Percentiles rank a stretch among this genome's conserved stretches.
These are phyloP conservation scores for Heliconius charithonia DNA, from an alignment of 2,888 invertebrate genomes.

Conservation along the genomic window DNA sequence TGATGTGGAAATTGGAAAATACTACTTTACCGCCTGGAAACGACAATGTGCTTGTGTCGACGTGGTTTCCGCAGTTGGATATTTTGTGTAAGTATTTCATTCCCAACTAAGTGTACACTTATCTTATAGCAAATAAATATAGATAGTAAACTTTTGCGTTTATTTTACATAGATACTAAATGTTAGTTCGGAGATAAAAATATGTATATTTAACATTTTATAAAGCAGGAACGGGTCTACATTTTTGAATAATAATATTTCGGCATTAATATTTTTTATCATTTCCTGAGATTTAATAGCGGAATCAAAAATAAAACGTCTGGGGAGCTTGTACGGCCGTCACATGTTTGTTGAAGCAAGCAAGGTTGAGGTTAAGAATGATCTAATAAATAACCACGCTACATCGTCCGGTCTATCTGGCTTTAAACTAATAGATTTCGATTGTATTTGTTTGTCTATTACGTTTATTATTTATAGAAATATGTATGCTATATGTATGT, in stretches of 20 bases:
- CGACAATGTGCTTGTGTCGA: constrained; percentile 83
- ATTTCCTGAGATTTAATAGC: not conserved
- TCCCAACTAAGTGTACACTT: not conserved
- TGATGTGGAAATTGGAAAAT: constrained; percentile 90
- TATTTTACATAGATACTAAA: too few relatives aligned
- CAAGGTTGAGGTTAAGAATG: constrained; percentile 43
- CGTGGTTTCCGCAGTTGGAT: constrained; percentile 88
- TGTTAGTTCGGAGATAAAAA: not conserved
- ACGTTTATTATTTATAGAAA: not conserved
- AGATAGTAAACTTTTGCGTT: too few relatives aligned
- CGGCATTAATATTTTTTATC: too few relatives aligned
- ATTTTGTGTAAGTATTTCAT: constrained; percentile 84
- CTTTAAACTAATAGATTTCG: not conserved
- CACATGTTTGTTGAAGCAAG: constrained; percentile 29
- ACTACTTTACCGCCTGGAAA: constrained; percentile 80
- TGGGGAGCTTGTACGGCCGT: constrained; percentile 37
- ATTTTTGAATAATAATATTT: not conserved
- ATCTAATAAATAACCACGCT: constrained; percentile 27
- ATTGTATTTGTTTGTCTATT: not conserved
- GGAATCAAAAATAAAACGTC: constrained; percentile 12
- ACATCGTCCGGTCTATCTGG: constrained; percentile 16
- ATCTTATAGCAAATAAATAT: too few relatives aligned
- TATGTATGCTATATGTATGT: not conserved
- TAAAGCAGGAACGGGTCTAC: not conserved
- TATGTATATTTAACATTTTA: not conserved